These are phyloP conservation scores for Lithobates sylvaticus DNA, from an alignment of 2,797 vertebrate species.

Conservation along the genomic window DNA sequence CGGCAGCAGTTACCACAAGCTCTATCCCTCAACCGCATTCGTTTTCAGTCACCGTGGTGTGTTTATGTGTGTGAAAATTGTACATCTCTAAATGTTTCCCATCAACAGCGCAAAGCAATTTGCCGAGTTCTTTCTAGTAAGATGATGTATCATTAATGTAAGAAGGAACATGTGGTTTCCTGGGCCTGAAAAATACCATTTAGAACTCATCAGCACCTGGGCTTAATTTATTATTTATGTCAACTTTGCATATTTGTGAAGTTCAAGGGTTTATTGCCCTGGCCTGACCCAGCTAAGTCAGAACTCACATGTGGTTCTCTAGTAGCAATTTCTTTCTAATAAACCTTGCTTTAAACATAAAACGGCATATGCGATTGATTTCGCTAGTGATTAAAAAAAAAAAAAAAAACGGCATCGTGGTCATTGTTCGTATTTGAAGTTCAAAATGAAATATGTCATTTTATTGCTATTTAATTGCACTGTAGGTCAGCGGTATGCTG, in stretches of 20 bases:
- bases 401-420: constrained; percentile 77
- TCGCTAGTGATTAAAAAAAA: constrained; percentile 80
- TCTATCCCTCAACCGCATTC: constrained; percentile 10
- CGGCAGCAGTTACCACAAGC: background rate
- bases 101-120: constrained; percentile 50
- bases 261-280: constrained; percentile 86
- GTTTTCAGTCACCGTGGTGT: constrained; percentile 40
- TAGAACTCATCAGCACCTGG: constrained; percentile 67
- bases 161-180: constrained; percentile 59
- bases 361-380: constrained; percentile 85
- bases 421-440: constrained; percentile 82
- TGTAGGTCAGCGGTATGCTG: constrained; percentile 67
- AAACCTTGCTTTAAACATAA: constrained; percentile 80
- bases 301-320: constrained; percentile 83
- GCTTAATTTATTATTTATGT: constrained; percentile 88
- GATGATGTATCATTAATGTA: constrained; percentile 57
- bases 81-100: constrained; percentile 45
- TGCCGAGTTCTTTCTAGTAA: constrained; percentile 40
- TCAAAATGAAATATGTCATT: constrained; percentile 65
- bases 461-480: constrained; percentile 72
- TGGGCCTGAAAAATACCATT: constrained; percentile 57
- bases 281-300: constrained; percentile 83
- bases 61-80: constrained; percentile 42
- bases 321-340: constrained; percentile 86
- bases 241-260: constrained; percentile 87